Evolutionary conservation across 2,113 vertebrate species (phyloP).

Genomic region (Damaliscus lunatus): DNA sequence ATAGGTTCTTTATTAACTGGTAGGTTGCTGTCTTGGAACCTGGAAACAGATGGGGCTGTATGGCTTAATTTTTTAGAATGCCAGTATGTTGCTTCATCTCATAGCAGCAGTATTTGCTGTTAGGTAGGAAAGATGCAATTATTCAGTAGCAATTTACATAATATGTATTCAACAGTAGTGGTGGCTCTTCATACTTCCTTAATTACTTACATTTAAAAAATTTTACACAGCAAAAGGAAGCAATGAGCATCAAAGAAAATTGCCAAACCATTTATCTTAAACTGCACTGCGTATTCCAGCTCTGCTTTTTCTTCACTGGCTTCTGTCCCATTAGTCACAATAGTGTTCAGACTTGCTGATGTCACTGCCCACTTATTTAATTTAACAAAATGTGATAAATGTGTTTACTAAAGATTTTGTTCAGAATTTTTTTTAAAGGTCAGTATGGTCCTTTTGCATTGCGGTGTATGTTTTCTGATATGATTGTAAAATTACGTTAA

Average conservation of each 20-base stretch:
- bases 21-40: constrained; percentile 9
- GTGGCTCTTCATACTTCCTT: background rate
- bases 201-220: constrained; percentile 33
- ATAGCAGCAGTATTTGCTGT: constrained; percentile 43
- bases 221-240: constrained; percentile 46
- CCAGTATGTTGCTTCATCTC: constrained; percentile 51
- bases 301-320: constrained; percentile 67
- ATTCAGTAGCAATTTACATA: constrained; percentile 1
- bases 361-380: constrained; percentile 79
- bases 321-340: constrained; percentile 73
- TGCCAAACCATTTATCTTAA: constrained; percentile 61
- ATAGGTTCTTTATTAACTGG: background rate
- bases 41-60: constrained; percentile 27
- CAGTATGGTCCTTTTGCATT: constrained; percentile 57
- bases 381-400: constrained; percentile 76
- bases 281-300: constrained; percentile 5
- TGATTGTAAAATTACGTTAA: constrained; percentile 64
- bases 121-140: constrained; percentile 50
- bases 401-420: constrained; percentile 79
- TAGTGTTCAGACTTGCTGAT: constrained; percentile 75
- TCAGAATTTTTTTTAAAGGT: constrained; percentile 72
- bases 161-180: background rate
- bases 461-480: constrained; percentile 70
- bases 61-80: constrained; percentile 44
- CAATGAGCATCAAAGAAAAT: background rate